phyloP scores from a whole-genome alignment of 2,113 vertebrate species.

The Tympanuchus pallidicinctus region DNA sequence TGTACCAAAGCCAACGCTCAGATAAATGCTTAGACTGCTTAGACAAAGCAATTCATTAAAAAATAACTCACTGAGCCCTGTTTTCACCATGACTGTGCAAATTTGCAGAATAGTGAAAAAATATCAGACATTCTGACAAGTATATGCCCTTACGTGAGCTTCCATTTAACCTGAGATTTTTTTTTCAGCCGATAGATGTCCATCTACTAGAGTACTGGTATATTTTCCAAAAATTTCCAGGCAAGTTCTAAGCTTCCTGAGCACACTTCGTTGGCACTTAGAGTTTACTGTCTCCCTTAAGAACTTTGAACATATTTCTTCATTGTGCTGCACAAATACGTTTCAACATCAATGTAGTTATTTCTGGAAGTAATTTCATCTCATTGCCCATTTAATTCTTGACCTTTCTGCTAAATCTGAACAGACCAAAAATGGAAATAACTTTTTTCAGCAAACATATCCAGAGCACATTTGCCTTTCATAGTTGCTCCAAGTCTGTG shows the following conservation, averaged over 20 bases:
- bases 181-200: neutral
- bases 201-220: neutral
- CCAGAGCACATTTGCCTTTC: neutral
- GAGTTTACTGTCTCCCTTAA: neutral
- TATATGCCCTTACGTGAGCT: neutral
- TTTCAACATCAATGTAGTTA: neutral
- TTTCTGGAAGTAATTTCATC: neutral
- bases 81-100: neutral
- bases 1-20: neutral
- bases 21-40: neutral
- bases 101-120: neutral
- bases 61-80: neutral
- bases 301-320: neutral
- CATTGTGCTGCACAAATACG: neutral
- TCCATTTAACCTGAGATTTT: neutral
- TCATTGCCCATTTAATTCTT: neutral
- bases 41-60: neutral
- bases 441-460: neutral
- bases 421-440: neutral
- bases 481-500: neutral
- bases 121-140: neutral
- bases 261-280: neutral
- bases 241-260: neutral
- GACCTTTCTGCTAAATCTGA: conserved; percentile 1
- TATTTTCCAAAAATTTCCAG: neutral